phyloP scores from a whole-genome alignment of 2,113 vertebrate genomes.

The Oncorhynchus masou region DNA sequence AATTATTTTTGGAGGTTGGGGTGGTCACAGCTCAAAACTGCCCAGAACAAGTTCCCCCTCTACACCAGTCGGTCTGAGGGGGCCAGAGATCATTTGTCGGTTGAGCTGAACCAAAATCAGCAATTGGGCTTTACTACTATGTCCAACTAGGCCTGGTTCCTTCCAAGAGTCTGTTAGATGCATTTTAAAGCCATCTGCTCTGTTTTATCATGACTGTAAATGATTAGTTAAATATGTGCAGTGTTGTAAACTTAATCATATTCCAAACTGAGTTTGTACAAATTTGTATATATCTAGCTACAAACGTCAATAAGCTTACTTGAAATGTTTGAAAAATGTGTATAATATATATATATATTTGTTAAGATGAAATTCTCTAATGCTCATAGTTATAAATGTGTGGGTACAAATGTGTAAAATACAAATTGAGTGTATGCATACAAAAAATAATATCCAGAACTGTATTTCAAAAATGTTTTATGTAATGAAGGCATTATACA shows the following conservation, averaged over 20 bases:
- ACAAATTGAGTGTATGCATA: constrained; percentile 35
- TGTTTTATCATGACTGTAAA: constrained; percentile 25
- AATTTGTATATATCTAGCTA: constrained; percentile 19
- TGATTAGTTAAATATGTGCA: constrained; percentile 26
- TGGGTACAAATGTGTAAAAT: constrained; percentile 32
- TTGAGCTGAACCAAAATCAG: neutral
- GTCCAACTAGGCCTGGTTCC: constrained; percentile 10
- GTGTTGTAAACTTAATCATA: constrained; percentile 17
- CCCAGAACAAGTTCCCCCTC: neutral
- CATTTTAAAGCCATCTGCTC: constrained; percentile 9
- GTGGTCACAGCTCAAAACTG: neutral
- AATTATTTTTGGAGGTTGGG: neutral
- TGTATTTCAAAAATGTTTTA: constrained; percentile 49
- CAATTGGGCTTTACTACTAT: neutral
- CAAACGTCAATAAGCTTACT: constrained; percentile 33
- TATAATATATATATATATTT: constrained; percentile 54
- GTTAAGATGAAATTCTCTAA: constrained; percentile 46
- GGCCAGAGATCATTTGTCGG: neutral
- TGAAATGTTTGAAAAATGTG: constrained; percentile 53
- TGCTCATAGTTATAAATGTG: constrained; percentile 28
- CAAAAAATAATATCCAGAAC: constrained; percentile 22
- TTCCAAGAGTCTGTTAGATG: constrained; percentile 22
- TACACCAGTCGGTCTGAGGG: neutral
- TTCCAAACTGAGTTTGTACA: constrained; percentile 27
- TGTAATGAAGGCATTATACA: constrained; percentile 46